A percentile compares a stretch with the other conserved stretches of the same genome.
Conservation (phyloP, 2,113 vertebrate species). For the Neomonachus schauinslandi region DNA sequence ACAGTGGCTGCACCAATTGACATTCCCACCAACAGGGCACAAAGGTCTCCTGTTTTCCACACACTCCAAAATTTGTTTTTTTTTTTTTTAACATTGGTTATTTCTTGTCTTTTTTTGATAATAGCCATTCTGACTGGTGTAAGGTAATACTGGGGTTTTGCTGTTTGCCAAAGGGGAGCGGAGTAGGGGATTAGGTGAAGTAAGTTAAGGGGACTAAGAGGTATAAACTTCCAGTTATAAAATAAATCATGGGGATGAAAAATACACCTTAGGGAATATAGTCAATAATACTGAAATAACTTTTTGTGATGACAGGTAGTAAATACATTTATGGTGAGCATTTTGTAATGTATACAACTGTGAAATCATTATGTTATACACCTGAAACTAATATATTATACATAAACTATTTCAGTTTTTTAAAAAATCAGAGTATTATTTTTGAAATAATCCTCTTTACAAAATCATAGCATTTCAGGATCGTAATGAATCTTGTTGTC, state of each 20-base stretch:
- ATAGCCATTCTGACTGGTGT: background rate
- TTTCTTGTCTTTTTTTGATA: background rate
- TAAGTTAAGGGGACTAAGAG: background rate
- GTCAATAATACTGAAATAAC: background rate
- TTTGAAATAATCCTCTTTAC: background rate
- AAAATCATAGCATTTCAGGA: background rate
- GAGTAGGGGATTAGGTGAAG: background rate
- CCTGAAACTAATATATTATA: background rate
- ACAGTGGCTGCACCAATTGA: background rate
- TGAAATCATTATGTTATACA: background rate
- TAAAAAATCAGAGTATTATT: background rate
- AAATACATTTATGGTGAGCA: background rate
- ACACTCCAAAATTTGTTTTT: background rate
- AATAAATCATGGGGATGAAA: background rate
- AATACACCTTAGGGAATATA: background rate
- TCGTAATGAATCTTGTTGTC: background rate
- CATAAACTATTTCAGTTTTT: background rate
- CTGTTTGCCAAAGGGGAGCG: background rate
- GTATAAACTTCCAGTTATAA: background rate
- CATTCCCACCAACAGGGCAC: background rate
- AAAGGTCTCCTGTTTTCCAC: background rate
- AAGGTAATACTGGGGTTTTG: background rate
- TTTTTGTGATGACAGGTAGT: background rate
- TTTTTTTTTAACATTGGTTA: background rate
- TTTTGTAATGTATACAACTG: background rate